phyloP scores from a whole-genome alignment of 2,113 vertebrate genomes.

The Australoheros scitulus region DNA sequence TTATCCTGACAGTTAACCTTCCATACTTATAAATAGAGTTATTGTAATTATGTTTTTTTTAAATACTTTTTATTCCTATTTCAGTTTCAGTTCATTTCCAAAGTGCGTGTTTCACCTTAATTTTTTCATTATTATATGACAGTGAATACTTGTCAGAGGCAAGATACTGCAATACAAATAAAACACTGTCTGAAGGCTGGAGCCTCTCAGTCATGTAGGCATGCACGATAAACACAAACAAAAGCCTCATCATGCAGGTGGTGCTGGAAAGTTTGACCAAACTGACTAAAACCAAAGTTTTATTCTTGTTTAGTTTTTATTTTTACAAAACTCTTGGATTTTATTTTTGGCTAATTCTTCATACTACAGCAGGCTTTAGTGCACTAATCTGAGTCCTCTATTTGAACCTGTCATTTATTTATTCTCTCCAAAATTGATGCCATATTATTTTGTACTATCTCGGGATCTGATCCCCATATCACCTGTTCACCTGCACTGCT shows the following conservation, averaged over 20 bases:
- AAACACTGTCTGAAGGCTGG: too few relatives aligned
- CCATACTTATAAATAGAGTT: background rate
- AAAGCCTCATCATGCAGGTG: too few relatives aligned
- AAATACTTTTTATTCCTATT: background rate
- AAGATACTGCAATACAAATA: background rate
- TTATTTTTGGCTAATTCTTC: background rate
- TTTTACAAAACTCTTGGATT: too few relatives aligned
- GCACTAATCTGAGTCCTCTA: too few relatives aligned
- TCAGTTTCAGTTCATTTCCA: too few relatives aligned
- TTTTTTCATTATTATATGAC: background rate
- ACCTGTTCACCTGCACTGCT: background rate
- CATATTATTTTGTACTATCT: background rate
- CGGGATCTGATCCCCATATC: background rate
- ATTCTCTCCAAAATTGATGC: too few relatives aligned
- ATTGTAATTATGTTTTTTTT: background rate
- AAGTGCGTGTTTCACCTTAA: background rate
- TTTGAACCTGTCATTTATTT: too few relatives aligned
- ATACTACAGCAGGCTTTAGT: background rate
- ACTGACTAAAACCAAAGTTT: background rate
- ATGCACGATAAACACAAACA: too few relatives aligned
- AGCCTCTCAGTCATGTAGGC: too few relatives aligned
- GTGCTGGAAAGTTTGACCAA: too few relatives aligned
- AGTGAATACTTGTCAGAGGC: background rate
- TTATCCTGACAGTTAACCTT: background rate
- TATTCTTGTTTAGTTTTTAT: background rate